phyloP scores from a whole-genome alignment of 64 coral and sea anemone genomes.

The Catalaphyllia jardinei region DNA sequence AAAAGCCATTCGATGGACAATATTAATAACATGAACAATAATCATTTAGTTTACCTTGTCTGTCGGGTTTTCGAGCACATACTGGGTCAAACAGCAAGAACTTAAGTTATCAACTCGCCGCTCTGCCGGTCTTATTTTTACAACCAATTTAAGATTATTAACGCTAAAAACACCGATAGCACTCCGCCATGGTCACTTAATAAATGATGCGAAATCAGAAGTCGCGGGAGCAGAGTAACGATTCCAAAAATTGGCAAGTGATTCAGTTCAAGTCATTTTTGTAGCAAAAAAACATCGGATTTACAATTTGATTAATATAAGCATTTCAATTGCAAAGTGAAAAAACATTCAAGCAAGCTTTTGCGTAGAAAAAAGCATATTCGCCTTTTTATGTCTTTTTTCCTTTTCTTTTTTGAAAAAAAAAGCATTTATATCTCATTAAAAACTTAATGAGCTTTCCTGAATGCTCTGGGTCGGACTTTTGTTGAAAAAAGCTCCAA shows the following conservation, averaged over 20 bases:
- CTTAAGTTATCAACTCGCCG: not conserved
- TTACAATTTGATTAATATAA: not conserved
- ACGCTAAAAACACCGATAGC: not conserved
- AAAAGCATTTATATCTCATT: not conserved
- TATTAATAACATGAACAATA: not conserved
- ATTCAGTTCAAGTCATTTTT: not conserved
- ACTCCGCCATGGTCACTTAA: not conserved
- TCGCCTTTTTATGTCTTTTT: not conserved
- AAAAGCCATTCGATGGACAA: constrained; percentile 9
- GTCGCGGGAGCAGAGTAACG: not conserved
- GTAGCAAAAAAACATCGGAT: not conserved
- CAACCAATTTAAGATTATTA: constrained; percentile 7
- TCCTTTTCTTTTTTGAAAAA: not conserved
- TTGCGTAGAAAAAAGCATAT: no score
- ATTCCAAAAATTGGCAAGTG: no score
- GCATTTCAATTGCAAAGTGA: no score
- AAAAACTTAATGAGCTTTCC: constrained; percentile 38
- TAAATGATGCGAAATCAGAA: not conserved
- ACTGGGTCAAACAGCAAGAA: not conserved
- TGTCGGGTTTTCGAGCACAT: not conserved
- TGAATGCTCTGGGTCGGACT: constrained; percentile 12
- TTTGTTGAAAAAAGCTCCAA: constrained; percentile 33
- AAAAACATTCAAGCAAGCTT: no score
- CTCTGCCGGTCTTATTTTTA: constrained; percentile 9
- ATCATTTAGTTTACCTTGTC: not conserved